These are phyloP conservation scores for Scarus forsteni DNA, from an alignment of 2,797 vertebrate genomes.

Conservation along the genomic window DNA sequence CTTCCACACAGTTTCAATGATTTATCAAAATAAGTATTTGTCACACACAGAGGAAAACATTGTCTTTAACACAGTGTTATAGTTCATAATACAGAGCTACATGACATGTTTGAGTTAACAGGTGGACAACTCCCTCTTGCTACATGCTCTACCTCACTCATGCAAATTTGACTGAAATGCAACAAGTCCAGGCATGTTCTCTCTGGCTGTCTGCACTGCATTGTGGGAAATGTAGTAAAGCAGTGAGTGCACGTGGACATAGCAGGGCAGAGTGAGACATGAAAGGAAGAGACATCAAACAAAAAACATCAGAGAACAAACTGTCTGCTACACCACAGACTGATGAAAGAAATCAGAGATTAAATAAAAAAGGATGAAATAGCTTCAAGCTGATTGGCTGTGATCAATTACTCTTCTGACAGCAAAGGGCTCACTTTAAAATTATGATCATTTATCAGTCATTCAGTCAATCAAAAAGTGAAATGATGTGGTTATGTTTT, in stretches of 20 bases:
- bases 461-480: background rate
- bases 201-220: background rate
- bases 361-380: background rate
- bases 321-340: background rate
- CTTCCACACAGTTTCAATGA: too few relatives aligned
- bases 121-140: background rate
- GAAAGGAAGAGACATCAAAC: constrained; percentile 3
- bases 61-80: too few relatives aligned
- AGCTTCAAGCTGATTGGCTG: background rate
- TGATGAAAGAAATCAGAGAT: constrained; percentile 3
- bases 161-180: background rate
- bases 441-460: background rate
- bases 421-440: background rate
- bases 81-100: background rate
- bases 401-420: background rate
- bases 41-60: too few relatives aligned
- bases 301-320: background rate
- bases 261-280: background rate
- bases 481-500: background rate
- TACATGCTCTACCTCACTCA: too few relatives aligned
- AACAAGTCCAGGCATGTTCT: constrained; percentile 36
- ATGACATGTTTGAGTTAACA: background rate
- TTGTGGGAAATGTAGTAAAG: constrained; percentile 31
- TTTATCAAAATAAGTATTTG: too few relatives aligned
- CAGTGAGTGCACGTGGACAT: background rate